Evolutionary conservation across 1,140 invertebrate genomes (phyloP).

Genomic region (Drosophila sucinea): DNA sequence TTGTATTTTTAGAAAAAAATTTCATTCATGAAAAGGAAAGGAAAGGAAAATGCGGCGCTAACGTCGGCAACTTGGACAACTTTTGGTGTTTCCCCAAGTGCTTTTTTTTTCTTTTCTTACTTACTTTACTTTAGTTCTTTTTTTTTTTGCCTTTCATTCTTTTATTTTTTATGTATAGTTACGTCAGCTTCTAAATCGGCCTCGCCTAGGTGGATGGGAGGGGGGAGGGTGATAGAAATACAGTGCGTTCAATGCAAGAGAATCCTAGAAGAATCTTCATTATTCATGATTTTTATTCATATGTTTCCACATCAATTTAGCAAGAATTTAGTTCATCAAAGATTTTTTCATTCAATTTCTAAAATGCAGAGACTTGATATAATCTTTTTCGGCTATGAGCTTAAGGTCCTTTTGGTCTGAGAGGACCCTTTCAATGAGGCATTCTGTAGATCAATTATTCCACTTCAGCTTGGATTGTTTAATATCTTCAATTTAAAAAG

Average conservation of each 20-base stretch:
- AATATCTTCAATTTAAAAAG: no score
- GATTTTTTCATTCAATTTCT: no score
- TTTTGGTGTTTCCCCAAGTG: constrained; percentile 68
- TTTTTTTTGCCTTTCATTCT: constrained; percentile 1
- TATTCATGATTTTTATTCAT: no score
- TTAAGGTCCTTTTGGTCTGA: no score
- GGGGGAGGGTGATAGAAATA: neutral
- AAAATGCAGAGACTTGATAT: no score
- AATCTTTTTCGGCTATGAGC: no score
- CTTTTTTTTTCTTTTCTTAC: constrained; percentile 10
- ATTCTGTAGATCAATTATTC: no score
- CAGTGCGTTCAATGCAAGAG: neutral
- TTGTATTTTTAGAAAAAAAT: constrained; percentile 62
- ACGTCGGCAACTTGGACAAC: constrained; percentile 69
- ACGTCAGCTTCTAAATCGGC: constrained; percentile 46
- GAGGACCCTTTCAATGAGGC: no score
- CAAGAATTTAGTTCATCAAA: no score
- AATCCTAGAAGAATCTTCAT: no score
- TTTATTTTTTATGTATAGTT: constrained; percentile 39
- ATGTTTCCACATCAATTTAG: no score
- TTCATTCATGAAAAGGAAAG: constrained; percentile 76
- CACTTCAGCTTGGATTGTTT: no score
- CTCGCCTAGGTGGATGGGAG: neutral
- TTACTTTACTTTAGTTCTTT: constrained; percentile 6
- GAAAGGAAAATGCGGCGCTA: constrained; percentile 42